Evolutionary conservation across 23 tunicate genomes (phyloP), one percentile per base, ranked within the genome.

Genomic region (Diplosoma virens): DNA sequence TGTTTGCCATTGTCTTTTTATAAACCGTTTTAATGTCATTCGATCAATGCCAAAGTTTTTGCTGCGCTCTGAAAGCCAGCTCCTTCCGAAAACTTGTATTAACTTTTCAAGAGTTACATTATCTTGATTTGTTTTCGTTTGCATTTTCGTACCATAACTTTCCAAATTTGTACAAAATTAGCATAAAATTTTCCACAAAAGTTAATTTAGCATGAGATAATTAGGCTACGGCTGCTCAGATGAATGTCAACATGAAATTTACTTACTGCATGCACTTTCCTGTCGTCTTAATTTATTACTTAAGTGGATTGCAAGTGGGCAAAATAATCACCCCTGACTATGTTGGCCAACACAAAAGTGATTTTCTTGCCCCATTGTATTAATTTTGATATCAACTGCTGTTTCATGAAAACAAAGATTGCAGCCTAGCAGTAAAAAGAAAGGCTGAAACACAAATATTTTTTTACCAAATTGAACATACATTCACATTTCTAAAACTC

Each of bases 11-110:
- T 63, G 70, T 36, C 70, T 63, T 36, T 63, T 63, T 63, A 63
- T 63, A 63, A 63, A 63, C 20, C 70, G 70, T 63, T 63, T 63
- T 36, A 63, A 63, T 29, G 70, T 63, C 70, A 63, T 63, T 63
- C 70, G 70, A 25, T 63, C 70, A 25, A 63, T 30, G 30, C 70
- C 36, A 29, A 26, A 6, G 35, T 7, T 30, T 63, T 63, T 63
- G 70, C 70, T 6, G 70, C 70, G 11, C 35, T 63, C 35, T 7
- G 27, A 63, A 26, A 63, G 9, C 33, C 70, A 63, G 70, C 27
- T 4, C 70, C 70, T 4, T 63, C n/a, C 4, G 70, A 63, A 63
- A 63, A 34, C n/a, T 7, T 36, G 9, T 29, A 4, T 6, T 34
- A 26, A 63, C 35, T 36, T 29, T 63, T 34, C 70, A 63, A 63